A percentile compares a stretch with the other conserved stretches of the same genome.
Evolutionary conservation across 2,113 vertebrate genomes (phyloP).

Genomic region (Nerophis lumbriciformis): DNA sequence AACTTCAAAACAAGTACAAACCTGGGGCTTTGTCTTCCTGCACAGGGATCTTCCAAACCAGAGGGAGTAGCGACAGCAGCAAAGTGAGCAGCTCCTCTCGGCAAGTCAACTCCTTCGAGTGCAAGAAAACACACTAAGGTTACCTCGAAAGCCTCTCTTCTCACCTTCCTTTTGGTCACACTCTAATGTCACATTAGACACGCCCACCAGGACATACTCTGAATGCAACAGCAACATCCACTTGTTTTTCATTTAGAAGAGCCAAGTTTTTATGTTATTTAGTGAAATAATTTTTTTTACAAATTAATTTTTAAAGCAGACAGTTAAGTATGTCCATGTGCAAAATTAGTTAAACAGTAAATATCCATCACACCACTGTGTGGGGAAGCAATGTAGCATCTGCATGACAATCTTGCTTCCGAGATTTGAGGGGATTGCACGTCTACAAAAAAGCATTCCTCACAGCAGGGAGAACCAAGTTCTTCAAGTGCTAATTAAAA

Average conservation of each 20-base stretch:
- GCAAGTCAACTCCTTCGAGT: slow-evolving; percentile 87
- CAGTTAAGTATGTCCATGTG: not conserved
- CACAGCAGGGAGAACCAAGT: slow-evolving; percentile 52
- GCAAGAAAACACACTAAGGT: slow-evolving; percentile 22
- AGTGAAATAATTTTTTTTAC: not conserved
- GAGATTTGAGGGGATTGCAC: slow-evolving; percentile 26
- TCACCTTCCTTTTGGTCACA: slow-evolving; percentile 22
- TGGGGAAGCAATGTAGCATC: slow-evolving; percentile 42
- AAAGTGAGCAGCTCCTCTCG: slow-evolving; percentile 93
- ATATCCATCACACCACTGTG: not conserved
- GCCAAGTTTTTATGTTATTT: not conserved
- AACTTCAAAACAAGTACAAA: slow-evolving; percentile 39
- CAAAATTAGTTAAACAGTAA: not conserved
- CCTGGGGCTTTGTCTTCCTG: slow-evolving; percentile 87
- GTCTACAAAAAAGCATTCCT: slow-evolving; percentile 61
- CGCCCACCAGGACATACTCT: slow-evolving; percentile 31
- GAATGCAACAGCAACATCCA: not conserved
- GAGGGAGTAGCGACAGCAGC: slow-evolving; percentile 86
- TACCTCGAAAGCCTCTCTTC: slow-evolving; percentile 19
- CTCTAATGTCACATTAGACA: slow-evolving; percentile 31
- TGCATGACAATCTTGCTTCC: slow-evolving; percentile 43
- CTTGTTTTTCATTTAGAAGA: slow-evolving; percentile 1
- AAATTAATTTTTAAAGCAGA: not conserved
- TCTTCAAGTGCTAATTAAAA: slow-evolving; percentile 71
- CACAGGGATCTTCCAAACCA: slow-evolving; percentile 97